phyloP scores from a whole-genome alignment of 2,888 invertebrate species.

The Synergus umbraculus region DNA sequence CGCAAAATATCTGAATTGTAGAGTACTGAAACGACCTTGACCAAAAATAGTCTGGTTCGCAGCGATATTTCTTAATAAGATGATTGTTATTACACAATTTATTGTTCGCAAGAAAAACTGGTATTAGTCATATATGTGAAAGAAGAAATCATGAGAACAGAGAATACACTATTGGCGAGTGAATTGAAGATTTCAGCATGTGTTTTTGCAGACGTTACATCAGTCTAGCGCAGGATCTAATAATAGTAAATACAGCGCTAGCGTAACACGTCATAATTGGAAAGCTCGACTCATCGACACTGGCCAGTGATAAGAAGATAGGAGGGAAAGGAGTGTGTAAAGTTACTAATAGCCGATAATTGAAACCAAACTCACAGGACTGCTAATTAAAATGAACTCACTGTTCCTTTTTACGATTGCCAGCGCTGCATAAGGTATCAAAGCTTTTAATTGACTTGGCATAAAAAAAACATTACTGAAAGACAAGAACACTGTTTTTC shows the following conservation, averaged over 20 bases:
- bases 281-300: constrained; percentile 31
- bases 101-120: not conserved
- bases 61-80: not conserved
- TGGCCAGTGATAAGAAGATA: constrained; percentile 35
- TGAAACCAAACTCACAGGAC: constrained; percentile 51
- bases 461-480: constrained; percentile 21
- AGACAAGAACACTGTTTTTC: constrained; percentile 11
- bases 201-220: constrained; percentile 24
- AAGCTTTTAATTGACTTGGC: constrained; percentile 34
- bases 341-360: constrained; percentile 50
- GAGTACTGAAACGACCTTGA: constrained; percentile 10
- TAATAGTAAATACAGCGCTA: constrained; percentile 16
- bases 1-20: constrained; percentile 2
- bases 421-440: constrained; percentile 42
- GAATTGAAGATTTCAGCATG: constrained; percentile 9
- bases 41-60: constrained; percentile 3
- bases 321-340: constrained; percentile 44
- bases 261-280: constrained; percentile 32
- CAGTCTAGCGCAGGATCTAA: constrained; percentile 12
- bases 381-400: constrained; percentile 49
- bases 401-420: constrained; percentile 33
- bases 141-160: not conserved
- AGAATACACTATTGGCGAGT: not conserved
- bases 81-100: constrained; percentile 7
- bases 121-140: not conserved